Evolutionary conservation across 2,888 invertebrate species (phyloP).

Genomic region (Epinotia nisella): DNA sequence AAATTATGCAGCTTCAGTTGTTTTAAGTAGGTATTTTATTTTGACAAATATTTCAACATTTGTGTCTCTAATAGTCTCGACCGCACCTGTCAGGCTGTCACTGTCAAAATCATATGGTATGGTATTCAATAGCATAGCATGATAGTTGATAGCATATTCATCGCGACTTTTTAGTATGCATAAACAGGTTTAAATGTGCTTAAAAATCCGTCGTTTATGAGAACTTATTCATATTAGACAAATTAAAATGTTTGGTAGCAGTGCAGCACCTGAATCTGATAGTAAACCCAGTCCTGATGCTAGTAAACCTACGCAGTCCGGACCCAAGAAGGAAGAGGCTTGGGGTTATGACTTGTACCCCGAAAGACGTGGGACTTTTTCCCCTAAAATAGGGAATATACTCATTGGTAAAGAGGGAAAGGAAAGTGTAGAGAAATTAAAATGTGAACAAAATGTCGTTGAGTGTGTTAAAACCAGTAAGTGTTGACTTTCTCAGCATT

Average conservation of each 20-base stretch:
- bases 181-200: background rate
- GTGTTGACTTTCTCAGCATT: constrained; percentile 51
- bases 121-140: background rate
- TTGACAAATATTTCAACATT: background rate
- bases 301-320: constrained; percentile 43
- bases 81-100: constrained; percentile 18
- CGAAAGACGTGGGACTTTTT: constrained; percentile 88
- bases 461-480: constrained; percentile 89
- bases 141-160: background rate
- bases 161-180: background rate
- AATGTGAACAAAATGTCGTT: constrained; percentile 92
- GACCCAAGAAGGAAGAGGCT: constrained; percentile 61
- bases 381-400: constrained; percentile 81
- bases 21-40: no score
- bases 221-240: background rate
- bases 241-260: constrained; percentile 55
- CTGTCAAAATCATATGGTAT: constrained; percentile 41
- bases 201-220: background rate
- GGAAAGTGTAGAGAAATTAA: constrained; percentile 88
- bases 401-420: constrained; percentile 88
- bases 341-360: constrained; percentile 95
- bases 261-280: constrained; percentile 44
- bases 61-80: constrained; percentile 9
- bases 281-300: constrained; percentile 44
- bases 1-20: background rate